phyloP scores from a whole-genome alignment of 1,140 invertebrate genomes.

The Xylocopa sonorina region DNA sequence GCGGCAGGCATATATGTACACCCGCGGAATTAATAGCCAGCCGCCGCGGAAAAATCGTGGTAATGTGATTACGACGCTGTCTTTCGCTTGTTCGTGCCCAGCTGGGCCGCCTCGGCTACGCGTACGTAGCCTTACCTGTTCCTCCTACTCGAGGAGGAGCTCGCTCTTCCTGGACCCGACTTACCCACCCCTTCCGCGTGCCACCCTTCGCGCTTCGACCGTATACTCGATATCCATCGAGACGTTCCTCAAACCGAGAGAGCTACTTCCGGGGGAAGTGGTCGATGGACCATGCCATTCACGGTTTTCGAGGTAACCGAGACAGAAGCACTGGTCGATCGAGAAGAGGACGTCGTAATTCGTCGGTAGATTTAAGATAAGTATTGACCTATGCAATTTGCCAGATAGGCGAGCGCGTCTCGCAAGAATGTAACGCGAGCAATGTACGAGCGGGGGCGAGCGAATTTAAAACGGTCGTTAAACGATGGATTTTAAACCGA shows the following conservation, averaged over 20 bases:
- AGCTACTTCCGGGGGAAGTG: slow-evolving; percentile 24
- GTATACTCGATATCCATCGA: slow-evolving; percentile 47
- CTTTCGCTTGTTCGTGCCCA: slow-evolving; percentile 74
- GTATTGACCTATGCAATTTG: background rate
- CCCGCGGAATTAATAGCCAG: slow-evolving; percentile 79
- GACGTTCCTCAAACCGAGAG: background rate
- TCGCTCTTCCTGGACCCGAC: slow-evolving; percentile 52
- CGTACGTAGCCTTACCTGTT: slow-evolving; percentile 65
- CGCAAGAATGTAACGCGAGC: slow-evolving; percentile 22
- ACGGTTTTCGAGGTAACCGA: too few species aligned
- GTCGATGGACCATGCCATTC: background rate
- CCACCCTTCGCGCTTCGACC: slow-evolving; percentile 18
- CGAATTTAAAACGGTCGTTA: slow-evolving; percentile 69
- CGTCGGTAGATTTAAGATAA: too few species aligned
- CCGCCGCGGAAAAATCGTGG: slow-evolving; percentile 73
- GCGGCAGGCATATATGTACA: slow-evolving; percentile 61
- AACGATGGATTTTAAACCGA: slow-evolving; percentile 64
- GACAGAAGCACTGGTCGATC: too few species aligned
- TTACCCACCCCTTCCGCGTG: slow-evolving; percentile 36
- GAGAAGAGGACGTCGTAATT: too few species aligned
- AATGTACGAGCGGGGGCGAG: slow-evolving; percentile 41
- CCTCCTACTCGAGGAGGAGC: slow-evolving; percentile 49
- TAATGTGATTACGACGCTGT: slow-evolving; percentile 80
- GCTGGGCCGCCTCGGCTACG: slow-evolving; percentile 65
- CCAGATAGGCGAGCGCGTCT: slow-evolving; percentile 43